Conservation (phyloP, 2,888 invertebrate genomes). For the Sarcophaga carnaria region DNA sequence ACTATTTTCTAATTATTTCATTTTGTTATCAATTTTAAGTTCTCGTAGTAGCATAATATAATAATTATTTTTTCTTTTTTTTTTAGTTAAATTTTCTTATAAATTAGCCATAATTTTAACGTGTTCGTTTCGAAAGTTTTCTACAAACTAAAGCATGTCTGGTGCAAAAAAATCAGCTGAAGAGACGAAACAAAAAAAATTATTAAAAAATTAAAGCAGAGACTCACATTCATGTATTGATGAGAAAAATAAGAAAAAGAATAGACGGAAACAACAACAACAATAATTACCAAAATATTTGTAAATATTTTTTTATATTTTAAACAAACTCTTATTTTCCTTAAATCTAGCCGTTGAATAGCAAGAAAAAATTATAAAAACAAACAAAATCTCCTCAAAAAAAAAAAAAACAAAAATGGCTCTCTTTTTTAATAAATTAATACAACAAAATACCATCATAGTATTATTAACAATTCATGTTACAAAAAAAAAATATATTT, state of each 20-base stretch:
- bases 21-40: constrained; percentile 4
- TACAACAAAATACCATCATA: background rate
- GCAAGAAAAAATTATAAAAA: background rate
- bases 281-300: constrained; percentile 19
- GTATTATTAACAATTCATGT: background rate
- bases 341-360: constrained; percentile 4
- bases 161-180: constrained; percentile 46
- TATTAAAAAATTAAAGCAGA: constrained; percentile 15
- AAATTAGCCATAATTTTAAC: constrained; percentile 63
- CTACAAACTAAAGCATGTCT: constrained; percentile 76
- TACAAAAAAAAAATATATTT: background rate
- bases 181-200: constrained; percentile 14
- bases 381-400: background rate
- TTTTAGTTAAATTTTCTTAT: constrained; percentile 35
- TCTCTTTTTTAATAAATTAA: background rate
- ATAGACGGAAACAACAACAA: background rate
- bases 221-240: constrained; percentile 29
- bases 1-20: constrained; percentile 10
- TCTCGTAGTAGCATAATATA: too few relatives aligned
- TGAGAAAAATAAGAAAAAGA: constrained; percentile 39
- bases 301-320: background rate
- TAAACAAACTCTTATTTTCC: background rate
- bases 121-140: constrained; percentile 77
- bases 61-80: too few relatives aligned
- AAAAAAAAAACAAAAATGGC: background rate